These are phyloP conservation scores for Falco columbarius DNA, from an alignment of 2,797 vertebrate genomes.

Conservation along the genomic window DNA sequence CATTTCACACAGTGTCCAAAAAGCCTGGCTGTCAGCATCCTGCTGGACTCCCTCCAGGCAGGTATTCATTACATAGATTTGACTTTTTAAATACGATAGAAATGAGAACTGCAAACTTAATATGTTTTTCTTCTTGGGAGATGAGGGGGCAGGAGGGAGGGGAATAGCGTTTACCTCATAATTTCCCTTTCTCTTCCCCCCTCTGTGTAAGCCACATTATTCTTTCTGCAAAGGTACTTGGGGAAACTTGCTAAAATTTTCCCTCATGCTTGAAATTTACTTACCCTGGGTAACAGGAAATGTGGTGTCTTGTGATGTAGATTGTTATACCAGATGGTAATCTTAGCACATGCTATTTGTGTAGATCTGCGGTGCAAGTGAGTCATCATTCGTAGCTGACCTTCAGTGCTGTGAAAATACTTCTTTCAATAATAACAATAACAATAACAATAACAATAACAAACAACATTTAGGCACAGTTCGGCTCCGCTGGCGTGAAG, in stretches of 20 bases:
- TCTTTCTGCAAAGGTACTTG: constrained; percentile 81
- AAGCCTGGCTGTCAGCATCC: constrained; percentile 15
- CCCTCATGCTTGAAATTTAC: constrained; percentile 84
- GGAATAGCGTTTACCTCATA: constrained; percentile 73
- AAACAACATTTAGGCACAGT: neutral
- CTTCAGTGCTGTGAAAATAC: constrained; percentile 75
- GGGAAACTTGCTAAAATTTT: constrained; percentile 86
- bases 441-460: constrained; percentile 59
- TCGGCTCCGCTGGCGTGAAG: neutral
- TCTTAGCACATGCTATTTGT: constrained; percentile 82
- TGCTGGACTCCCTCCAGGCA: constrained; percentile 15
- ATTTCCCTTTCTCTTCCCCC: constrained; percentile 72
- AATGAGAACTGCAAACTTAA: constrained; percentile 51
- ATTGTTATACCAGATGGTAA: constrained; percentile 87
- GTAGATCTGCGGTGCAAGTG: constrained; percentile 77
- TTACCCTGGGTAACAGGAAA: constrained; percentile 86
- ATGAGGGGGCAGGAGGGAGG: constrained; percentile 52
- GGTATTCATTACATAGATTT: constrained; percentile 63
- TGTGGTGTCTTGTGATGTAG: constrained; percentile 84
- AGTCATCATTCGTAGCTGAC: constrained; percentile 78
- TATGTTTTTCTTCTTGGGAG: constrained; percentile 66
- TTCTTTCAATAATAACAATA: constrained; percentile 64
- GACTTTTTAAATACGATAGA: constrained; percentile 53
- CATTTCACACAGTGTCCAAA: constrained; percentile 25
- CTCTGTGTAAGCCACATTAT: constrained; percentile 73